Evolutionary conservation across 1,140 invertebrate species (phyloP), one percentile per base, ranked within the genome.

Genomic region (Samia ricini): DNA sequence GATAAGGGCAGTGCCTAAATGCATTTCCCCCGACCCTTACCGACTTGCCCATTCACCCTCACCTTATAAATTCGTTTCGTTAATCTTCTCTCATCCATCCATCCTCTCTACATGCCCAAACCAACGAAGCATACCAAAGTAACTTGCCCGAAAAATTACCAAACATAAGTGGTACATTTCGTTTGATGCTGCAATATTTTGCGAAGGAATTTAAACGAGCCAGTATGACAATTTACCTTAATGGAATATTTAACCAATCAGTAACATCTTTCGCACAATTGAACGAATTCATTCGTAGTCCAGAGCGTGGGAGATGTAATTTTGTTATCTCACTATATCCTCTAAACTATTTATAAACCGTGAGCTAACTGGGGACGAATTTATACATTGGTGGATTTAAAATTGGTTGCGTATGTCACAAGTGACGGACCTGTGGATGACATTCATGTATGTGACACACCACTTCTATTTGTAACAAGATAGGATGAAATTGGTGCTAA

Each of bases 341-440:
- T 76, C 52, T 33, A 2, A n/a, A 54, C 64, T 75, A 79, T 74
- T 79, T 75, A 70, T 64, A 76, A 68, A 67, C 56, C 52, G 54
- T 77, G 77, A 77, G 57, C 63, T 57, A 67, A 72, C 67, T 62
- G 55, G n/a, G n/a, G 68, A 70, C 69, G 63, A 71, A 75, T 79
- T 71, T 51, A 64, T 66, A 74, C 71, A 76, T 77, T 71, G 51
- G 55, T 24, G 33, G 50, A 49, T 55, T 61, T 61, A n/a, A 33
- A 24, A 55, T 5, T 6, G 22, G 24, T 22, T 55, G 2, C 52
- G 15, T 42, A 52, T 52, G 50, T 23, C 50, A 55, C 52, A 55
- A 24, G 21, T 42, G 33, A 42, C 33, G 33, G 10, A 12, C 4
- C 7, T 42, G 33, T 42, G 33, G 33, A 26, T 26, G 26, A 26